Conservation (phyloP, 2,113 vertebrate genomes). For the Salvelinus alpinus region DNA sequence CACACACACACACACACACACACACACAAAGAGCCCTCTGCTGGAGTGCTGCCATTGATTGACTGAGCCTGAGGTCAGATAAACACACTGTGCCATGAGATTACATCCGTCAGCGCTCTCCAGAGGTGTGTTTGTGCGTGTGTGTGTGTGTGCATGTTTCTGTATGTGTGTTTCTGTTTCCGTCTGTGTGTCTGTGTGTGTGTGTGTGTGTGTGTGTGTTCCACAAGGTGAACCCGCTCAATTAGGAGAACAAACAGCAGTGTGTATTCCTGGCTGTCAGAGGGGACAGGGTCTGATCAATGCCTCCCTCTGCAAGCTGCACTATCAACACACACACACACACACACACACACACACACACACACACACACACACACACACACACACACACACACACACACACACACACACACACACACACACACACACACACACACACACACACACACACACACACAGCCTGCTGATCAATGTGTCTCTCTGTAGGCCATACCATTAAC, state of each 20-base stretch:
- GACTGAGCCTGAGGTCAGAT: slow-evolving; percentile 1
- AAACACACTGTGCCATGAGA: slow-evolving; percentile 12
- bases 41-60: slow-evolving; percentile 8
- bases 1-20: slow-evolving; percentile 2
- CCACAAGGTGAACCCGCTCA: slow-evolving; percentile 27
- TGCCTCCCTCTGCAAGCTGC: neutral
- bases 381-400: slow-evolving; percentile 12
- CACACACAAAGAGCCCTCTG: neutral
- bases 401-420: neutral
- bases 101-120: slow-evolving; percentile 23
- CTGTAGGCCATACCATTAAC: slow-evolving; percentile 69
- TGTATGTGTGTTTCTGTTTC: neutral
- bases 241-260: slow-evolving; percentile 28
- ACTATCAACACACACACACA: neutral
- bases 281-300: slow-evolving; percentile 22
- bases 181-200: neutral
- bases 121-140: neutral
- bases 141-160: slow-evolving; percentile 11
- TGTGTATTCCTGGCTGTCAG: slow-evolving; percentile 25
- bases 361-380: slow-evolving; percentile 4
- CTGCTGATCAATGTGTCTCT: slow-evolving; percentile 45
- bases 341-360: slow-evolving; percentile 3
- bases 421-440: neutral
- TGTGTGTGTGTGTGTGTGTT: neutral
- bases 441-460: slow-evolving; percentile 3